Evolutionary conservation across 2,113 vertebrate genomes (phyloP).

Genomic region (Condylura cristata): DNA sequence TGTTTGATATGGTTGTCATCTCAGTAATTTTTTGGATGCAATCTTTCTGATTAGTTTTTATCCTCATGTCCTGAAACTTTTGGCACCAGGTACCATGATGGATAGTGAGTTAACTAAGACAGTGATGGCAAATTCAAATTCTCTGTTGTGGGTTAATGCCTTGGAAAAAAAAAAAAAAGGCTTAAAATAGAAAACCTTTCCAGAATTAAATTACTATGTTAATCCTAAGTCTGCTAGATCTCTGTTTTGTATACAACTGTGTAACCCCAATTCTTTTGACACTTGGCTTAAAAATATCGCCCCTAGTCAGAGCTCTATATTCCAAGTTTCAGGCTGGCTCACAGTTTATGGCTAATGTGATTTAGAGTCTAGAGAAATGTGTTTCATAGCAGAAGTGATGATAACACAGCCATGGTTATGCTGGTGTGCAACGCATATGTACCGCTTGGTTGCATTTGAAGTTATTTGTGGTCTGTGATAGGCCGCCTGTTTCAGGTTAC

Average conservation of each 20-base stretch:
- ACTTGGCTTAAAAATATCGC: not conserved
- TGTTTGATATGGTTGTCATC: not conserved
- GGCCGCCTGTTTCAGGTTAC: not conserved
- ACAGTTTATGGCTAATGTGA: not conserved
- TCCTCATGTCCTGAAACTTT: not conserved
- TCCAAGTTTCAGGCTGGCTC: not conserved
- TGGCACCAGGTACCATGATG: not conserved
- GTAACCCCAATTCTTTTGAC: not conserved
- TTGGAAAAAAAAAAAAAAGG: conserved; percentile 68
- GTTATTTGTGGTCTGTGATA: not conserved
- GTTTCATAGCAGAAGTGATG: not conserved
- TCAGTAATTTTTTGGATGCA: not conserved
- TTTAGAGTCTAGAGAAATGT: not conserved
- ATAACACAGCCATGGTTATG: not conserved
- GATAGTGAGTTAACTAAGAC: not conserved
- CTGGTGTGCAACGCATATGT: accelerated
- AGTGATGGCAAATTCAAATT: conserved; percentile 50
- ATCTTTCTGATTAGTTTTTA: not conserved
- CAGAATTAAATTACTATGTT: not conserved
- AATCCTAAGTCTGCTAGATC: not conserved
- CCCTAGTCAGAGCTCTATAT: not conserved
- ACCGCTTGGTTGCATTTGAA: not conserved
- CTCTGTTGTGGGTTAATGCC: conserved; percentile 25
- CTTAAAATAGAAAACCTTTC: conserved; percentile 43
- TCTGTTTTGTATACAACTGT: not conserved